Percentiles rank a stretch among this genome's conserved stretches.
Evolutionary conservation across 2,797 vertebrate genomes (phyloP).

Genomic region (Gallirallus australis): DNA sequence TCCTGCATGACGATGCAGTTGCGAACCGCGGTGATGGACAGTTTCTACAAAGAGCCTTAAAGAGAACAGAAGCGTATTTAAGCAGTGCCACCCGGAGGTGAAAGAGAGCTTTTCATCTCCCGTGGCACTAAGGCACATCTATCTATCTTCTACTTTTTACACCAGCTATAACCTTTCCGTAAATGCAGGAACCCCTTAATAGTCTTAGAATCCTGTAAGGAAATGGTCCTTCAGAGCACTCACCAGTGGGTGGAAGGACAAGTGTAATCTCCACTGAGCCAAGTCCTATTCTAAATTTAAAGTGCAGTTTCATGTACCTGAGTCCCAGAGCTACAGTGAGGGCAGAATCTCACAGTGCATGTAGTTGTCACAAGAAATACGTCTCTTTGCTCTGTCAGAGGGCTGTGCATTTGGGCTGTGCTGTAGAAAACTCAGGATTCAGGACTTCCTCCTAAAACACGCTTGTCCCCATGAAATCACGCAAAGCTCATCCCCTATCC

Average conservation of each 20-base stretch:
- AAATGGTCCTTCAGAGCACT: background rate
- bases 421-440: background rate
- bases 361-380: background rate
- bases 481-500: background rate
- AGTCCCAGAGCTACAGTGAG: background rate
- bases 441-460: background rate
- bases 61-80: background rate
- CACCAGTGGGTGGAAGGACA: background rate
- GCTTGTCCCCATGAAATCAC: accelerated
- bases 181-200: background rate
- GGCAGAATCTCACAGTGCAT: background rate
- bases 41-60: background rate
- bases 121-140: background rate
- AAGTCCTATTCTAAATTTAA: background rate
- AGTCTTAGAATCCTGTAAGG: background rate
- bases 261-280: background rate
- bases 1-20: background rate
- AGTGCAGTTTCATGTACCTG: background rate
- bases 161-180: accelerated
- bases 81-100: slow-evolving; percentile 44
- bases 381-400: background rate
- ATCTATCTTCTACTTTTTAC: background rate
- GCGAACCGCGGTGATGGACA: accelerated
- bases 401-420: background rate
- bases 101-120: background rate